A percentile compares a stretch with the other conserved stretches of the same genome.
These are phyloP conservation scores for Acromyrmex heyeri DNA, from an alignment of 1,140 invertebrate genomes.

Conservation along the genomic window DNA sequence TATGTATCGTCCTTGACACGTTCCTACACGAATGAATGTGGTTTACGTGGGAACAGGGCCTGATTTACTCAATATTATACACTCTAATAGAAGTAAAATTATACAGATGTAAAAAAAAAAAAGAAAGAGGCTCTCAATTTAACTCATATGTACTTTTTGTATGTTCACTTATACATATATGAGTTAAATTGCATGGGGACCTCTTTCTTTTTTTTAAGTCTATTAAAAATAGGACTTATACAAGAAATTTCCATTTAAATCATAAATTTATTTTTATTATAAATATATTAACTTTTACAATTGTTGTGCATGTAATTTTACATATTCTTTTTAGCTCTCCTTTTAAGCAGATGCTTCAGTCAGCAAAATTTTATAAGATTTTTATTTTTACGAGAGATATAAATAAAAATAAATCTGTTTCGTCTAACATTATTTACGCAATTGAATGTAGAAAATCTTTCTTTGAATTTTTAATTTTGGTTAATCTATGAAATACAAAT, in stretches of 20 bases:
- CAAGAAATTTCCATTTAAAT: background rate
- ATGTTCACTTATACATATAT: too few species aligned
- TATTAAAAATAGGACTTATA: background rate
- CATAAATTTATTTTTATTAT: background rate
- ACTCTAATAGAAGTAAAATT: background rate
- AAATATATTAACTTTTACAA: background rate
- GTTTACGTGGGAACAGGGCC: conserved; percentile 22
- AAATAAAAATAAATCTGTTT: background rate
- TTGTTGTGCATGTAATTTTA: background rate
- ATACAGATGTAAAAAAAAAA: background rate
- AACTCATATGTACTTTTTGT: too few species aligned
- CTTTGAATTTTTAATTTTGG: too few species aligned
- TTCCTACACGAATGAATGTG: background rate
- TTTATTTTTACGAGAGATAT: background rate
- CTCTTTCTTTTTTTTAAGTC: background rate
- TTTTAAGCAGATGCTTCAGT: background rate
- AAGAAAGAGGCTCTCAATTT: too few species aligned
- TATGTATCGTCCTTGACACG: conserved; percentile 5
- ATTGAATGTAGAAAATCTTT: background rate
- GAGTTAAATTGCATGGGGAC: background rate
- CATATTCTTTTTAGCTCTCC: background rate
- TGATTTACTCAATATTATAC: background rate
- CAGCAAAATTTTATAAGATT: background rate
- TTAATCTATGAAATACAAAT: background rate
- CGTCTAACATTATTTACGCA: background rate